phyloP scores from a whole-genome alignment of 2,888 invertebrate genomes.

The Erynnis tages region DNA sequence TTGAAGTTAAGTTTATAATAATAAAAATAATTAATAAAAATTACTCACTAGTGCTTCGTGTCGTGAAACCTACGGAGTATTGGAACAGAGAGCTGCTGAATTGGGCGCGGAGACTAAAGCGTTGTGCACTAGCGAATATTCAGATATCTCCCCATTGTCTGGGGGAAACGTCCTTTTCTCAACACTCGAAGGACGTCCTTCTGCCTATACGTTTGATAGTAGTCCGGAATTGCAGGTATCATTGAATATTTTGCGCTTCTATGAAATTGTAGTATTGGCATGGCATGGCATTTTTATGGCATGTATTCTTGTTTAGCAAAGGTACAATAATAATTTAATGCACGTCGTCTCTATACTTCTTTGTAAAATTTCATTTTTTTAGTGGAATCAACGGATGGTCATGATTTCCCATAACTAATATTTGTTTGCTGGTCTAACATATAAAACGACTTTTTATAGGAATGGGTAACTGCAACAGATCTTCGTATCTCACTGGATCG shows the following conservation, averaged over 20 bases:
- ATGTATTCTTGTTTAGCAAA: no score
- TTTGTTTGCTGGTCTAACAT: no score
- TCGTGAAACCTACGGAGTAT: conserved; percentile 93
- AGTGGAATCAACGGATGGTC: no score
- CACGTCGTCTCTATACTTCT: no score
- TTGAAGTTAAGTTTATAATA: no score
- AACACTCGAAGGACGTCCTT: conserved; percentile 96
- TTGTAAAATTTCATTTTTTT: no score
- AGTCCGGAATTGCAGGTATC: conserved; percentile 93
- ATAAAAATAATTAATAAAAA: no score
- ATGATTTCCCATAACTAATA: no score
- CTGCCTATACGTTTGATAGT: conserved; percentile 94
- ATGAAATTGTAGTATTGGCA: no score
- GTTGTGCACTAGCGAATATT: conserved; percentile 98
- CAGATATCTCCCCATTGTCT: conserved; percentile 97
- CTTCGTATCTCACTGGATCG: conserved; percentile 94
- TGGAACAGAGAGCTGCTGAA: conserved; percentile 87
- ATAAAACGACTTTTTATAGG: conserved; percentile 78
- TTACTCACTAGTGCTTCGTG: conserved; percentile 90
- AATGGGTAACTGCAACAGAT: conserved; percentile 99
- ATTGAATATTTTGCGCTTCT: no score
- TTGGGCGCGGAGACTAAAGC: conserved; percentile 93
- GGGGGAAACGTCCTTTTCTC: conserved; percentile 98
- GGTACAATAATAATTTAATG: no score
- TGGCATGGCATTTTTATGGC: no score